These are phyloP conservation scores for Lasioglossum lativentre DNA, from an alignment of 2,888 invertebrate genomes.

Conservation along the genomic window DNA sequence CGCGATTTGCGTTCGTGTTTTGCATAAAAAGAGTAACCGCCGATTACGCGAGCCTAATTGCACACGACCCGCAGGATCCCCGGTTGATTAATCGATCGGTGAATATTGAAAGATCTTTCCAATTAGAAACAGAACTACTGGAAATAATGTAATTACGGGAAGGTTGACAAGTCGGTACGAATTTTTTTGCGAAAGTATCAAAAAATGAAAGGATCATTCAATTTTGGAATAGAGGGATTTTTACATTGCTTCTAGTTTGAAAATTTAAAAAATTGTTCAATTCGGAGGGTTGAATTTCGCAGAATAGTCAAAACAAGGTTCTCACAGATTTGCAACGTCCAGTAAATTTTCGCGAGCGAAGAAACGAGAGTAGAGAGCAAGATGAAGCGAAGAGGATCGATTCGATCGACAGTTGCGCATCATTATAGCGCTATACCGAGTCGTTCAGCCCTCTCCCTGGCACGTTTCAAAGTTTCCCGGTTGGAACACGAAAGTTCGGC, in stretches of 20 bases:
- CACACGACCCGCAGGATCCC: not conserved
- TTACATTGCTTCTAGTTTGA: too few relatives aligned
- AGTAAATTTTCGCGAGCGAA: not conserved
- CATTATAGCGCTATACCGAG: slow-evolving; percentile 69
- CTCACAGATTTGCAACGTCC: not conserved
- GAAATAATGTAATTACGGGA: not conserved
- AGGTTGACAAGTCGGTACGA: too few relatives aligned
- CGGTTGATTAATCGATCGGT: not conserved
- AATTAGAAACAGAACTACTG: not conserved
- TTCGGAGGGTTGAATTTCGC: too few relatives aligned
- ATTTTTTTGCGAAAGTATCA: too few relatives aligned
- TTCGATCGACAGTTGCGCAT: slow-evolving; percentile 69
- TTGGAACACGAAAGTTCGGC: slow-evolving; percentile 70
- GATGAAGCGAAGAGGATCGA: slow-evolving; percentile 38
- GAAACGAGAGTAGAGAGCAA: not conserved
- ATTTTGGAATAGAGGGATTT: too few relatives aligned
- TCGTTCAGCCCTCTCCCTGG: slow-evolving; percentile 40
- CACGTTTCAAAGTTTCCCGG: slow-evolving; percentile 58
- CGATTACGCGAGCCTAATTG: slow-evolving; percentile 8
- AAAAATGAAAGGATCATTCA: too few relatives aligned
- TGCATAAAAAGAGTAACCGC: slow-evolving; percentile 14
- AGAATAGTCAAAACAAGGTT: not conserved
- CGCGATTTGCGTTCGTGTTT: not conserved
- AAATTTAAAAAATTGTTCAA: not conserved
- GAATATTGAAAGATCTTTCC: slow-evolving; percentile 6